These are phyloP conservation scores for Cataglyphis albicans DNA, from an alignment of 2,888 invertebrate species.

Conservation along the genomic window DNA sequence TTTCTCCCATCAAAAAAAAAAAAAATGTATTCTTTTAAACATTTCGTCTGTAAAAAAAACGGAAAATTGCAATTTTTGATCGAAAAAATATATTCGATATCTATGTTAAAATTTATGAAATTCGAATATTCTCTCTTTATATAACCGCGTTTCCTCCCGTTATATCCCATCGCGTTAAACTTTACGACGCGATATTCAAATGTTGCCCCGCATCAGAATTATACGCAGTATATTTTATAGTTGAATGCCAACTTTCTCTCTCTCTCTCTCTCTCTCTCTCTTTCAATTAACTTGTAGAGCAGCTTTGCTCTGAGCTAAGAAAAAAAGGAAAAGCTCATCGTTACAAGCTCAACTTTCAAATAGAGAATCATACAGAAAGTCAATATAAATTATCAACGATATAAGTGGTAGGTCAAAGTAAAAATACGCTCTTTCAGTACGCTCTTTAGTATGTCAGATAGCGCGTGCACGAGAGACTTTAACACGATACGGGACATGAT, in stretches of 20 bases:
- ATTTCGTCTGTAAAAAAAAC: neutral
- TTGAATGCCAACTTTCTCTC: conserved; percentile 20
- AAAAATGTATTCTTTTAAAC: neutral
- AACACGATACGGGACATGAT: neutral
- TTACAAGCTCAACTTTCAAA: neutral
- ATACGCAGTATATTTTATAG: conserved; percentile 36
- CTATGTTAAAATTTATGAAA: conserved; percentile 37
- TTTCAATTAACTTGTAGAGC: neutral
- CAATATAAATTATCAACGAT: conserved; percentile 17
- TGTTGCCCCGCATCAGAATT: conserved; percentile 28
- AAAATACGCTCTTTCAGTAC: neutral
- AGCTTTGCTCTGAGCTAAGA: neutral
- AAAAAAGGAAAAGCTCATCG: neutral
- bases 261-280: conserved; percentile 18
- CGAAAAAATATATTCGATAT: conserved; percentile 8
- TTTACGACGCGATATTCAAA: conserved; percentile 34
- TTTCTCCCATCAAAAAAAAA: neutral
- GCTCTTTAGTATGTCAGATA: neutral
- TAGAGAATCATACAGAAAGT: neutral
- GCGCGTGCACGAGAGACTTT: neutral
- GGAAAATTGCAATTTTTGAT: neutral
- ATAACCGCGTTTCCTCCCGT: conserved; percentile 23
- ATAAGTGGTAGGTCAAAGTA: neutral
- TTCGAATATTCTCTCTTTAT: conserved; percentile 14
- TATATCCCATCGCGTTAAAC: conserved; percentile 14